Percentiles rank a stretch among this genome's conserved stretches.
phyloP scores from a whole-genome alignment of 2,888 invertebrate genomes.

The Acanthacorydalis orientalis region DNA sequence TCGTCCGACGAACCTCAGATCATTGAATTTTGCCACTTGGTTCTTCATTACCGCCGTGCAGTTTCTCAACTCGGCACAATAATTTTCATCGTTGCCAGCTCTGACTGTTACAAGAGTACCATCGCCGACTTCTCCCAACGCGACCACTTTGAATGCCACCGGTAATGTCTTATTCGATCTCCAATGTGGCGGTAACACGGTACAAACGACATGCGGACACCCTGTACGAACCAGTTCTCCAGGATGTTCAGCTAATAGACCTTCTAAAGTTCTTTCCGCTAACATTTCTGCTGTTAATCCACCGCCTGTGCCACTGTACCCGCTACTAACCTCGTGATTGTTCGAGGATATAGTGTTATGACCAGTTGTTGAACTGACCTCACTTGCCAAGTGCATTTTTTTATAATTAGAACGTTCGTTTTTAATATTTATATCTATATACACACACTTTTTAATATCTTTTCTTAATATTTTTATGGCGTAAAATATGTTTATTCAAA shows the following conservation, averaged over 20 bases:
- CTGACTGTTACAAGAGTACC: conserved; percentile 90
- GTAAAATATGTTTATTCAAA: too few species aligned
- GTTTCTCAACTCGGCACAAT: conserved; percentile 88
- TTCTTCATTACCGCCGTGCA: conserved; percentile 95
- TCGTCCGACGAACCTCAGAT: conserved; percentile 93
- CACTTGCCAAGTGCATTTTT: conserved; percentile 64
- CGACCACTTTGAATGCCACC: conserved; percentile 91
- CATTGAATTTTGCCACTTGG: conserved; percentile 97
- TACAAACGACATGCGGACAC: conserved; percentile 90
- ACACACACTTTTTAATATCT: neutral
- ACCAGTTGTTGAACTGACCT: conserved; percentile 54
- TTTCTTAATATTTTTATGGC: too few species aligned
- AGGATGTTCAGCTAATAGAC: conserved; percentile 77
- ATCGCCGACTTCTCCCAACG: conserved; percentile 85
- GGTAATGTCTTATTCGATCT: conserved; percentile 96
- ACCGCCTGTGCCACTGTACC: conserved; percentile 16
- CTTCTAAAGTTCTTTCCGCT: conserved; percentile 72
- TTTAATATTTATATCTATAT: conserved; percentile 11
- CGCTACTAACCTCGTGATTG: conserved; percentile 15
- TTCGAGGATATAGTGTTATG: conserved; percentile 17
- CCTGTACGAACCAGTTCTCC: conserved; percentile 84
- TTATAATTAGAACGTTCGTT: conserved; percentile 5
- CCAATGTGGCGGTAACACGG: conserved; percentile 91
- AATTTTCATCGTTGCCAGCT: conserved; percentile 98
- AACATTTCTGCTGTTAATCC: conserved; percentile 83